These are phyloP conservation scores for Dermochelys coriacea DNA, from an alignment of 2,797 vertebrate species.

Conservation along the genomic window DNA sequence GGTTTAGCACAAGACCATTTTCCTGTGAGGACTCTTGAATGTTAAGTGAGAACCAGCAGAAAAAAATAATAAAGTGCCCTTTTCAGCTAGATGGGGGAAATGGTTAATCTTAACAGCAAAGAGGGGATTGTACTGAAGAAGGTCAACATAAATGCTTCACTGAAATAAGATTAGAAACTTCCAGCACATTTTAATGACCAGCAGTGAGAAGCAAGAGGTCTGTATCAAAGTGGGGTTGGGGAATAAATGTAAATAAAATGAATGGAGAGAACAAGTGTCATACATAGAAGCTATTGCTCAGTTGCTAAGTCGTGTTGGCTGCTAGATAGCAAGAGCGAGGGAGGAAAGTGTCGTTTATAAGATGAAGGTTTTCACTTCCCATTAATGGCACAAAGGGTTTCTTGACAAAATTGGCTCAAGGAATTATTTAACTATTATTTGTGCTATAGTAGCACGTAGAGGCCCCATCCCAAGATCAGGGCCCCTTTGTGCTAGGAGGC, in stretches of 20 bases:
- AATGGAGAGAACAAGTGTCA: constrained; percentile 24
- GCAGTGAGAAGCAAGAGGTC: constrained; percentile 11
- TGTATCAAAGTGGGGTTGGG: not conserved
- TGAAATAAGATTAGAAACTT: constrained; percentile 35
- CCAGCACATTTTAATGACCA: constrained; percentile 25
- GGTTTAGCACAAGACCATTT: not conserved
- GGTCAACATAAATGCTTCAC: not conserved
- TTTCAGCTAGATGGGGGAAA: not conserved
- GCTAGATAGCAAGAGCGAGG: constrained; percentile 42
- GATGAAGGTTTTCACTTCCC: constrained; percentile 40
- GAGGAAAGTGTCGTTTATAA: constrained; percentile 12
- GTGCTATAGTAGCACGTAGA: not conserved
- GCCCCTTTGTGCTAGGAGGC: constrained; percentile 46
- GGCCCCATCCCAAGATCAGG: not conserved
- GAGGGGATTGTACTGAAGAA: constrained; percentile 2
- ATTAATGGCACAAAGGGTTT: constrained; percentile 31
- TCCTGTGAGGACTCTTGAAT: constrained; percentile 17
- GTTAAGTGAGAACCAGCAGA: constrained; percentile 17
- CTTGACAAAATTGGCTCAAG: constrained; percentile 40
- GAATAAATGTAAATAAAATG: constrained; percentile 30
- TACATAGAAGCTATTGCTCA: constrained; percentile 31
- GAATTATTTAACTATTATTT: not conserved
- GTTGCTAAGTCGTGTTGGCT: constrained; percentile 2
- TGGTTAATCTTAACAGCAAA: constrained; percentile 20
- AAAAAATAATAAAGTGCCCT: not conserved